phyloP scores from a whole-genome alignment of 2,888 invertebrate species.

The Thecocarcelia acutangulata region DNA sequence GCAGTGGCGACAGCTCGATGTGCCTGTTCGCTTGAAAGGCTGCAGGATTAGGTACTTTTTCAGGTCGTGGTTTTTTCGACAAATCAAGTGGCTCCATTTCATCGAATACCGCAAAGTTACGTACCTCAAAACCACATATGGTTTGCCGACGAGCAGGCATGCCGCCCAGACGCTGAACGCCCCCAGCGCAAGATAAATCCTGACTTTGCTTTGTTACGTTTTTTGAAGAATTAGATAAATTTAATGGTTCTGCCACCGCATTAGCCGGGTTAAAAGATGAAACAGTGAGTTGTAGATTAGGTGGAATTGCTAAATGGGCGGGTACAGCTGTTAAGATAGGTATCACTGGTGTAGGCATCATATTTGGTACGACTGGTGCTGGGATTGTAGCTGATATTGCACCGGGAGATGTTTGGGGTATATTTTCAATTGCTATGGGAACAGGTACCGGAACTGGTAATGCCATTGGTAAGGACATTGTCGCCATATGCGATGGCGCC shows the following conservation, averaged over 20 bases:
- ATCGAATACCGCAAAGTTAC: conserved; percentile 73
- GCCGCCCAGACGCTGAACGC: conserved; percentile 68
- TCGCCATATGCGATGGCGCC: conserved; percentile 23
- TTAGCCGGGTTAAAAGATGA: conserved; percentile 40
- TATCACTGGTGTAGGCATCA: conserved; percentile 58
- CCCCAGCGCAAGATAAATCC: conserved; percentile 55
- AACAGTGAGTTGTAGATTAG: conserved; percentile 42
- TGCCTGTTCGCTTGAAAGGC: conserved; percentile 45
- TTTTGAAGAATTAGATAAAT: conserved; percentile 72
- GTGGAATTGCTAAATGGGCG: conserved; percentile 43
- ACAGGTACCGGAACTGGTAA: conserved; percentile 66
- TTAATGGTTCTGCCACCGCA: conserved; percentile 72
- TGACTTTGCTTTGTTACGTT: conserved; percentile 59
- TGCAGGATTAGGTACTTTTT: conserved; percentile 53
- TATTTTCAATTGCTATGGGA: conserved; percentile 55
- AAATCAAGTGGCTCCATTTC: conserved; percentile 79
- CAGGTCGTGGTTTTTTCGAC: conserved; percentile 77
- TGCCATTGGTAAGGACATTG: conserved; percentile 62
- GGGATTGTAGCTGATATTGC: conserved; percentile 59
- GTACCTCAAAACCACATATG: conserved; percentile 77
- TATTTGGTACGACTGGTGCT: conserved; percentile 43
- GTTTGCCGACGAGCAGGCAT: conserved; percentile 76
- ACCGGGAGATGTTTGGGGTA: conserved; percentile 64
- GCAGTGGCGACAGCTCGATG: conserved; percentile 55
- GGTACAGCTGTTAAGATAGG: conserved; percentile 59